A percentile compares a stretch with the other conserved stretches of the same genome.
Evolutionary conservation across 23 tunicate species (phyloP).

Genomic region (Clavelina lepadiformis): DNA sequence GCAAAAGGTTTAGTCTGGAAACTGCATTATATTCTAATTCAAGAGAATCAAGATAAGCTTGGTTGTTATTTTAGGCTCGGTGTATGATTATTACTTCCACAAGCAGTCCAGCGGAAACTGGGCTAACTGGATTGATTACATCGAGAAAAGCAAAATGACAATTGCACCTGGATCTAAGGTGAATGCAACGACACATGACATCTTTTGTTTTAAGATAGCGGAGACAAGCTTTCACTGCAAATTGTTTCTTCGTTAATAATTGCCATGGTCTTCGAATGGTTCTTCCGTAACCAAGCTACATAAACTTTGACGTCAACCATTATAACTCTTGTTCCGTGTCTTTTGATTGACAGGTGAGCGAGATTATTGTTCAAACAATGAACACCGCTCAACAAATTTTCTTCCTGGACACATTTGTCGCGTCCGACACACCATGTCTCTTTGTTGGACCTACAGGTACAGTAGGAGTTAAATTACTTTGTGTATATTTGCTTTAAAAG

Average conservation of each 20-base stretch:
- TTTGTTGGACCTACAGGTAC: conserved; percentile 98
- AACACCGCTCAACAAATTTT: conserved; percentile 94
- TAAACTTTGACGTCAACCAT: no score
- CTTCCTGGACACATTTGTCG: conserved; percentile 70
- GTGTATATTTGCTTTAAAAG: neutral
- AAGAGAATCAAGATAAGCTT: neutral
- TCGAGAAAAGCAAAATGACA: conserved; percentile 38
- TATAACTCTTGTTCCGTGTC: no score
- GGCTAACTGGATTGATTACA: conserved; percentile 79
- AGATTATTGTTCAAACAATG: conserved; percentile 83
- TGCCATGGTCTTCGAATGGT: no score
- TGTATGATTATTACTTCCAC: conserved; percentile 83
- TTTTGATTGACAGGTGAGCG: conserved; percentile 80
- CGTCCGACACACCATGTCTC: conserved; percentile 39
- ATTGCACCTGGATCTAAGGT: conserved; percentile 70
- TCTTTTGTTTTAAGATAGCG: no score
- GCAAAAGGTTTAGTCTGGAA: no score
- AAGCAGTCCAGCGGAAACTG: conserved; percentile 81
- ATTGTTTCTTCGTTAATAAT: no score
- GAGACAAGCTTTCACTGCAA: no score
- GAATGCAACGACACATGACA: neutral
- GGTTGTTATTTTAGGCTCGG: conserved; percentile 30
- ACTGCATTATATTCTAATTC: neutral
- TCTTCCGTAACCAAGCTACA: no score
- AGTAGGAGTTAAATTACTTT: neutral